These are phyloP conservation scores for Picus viridis DNA, from an alignment of 2,797 vertebrate genomes.

Conservation along the genomic window DNA sequence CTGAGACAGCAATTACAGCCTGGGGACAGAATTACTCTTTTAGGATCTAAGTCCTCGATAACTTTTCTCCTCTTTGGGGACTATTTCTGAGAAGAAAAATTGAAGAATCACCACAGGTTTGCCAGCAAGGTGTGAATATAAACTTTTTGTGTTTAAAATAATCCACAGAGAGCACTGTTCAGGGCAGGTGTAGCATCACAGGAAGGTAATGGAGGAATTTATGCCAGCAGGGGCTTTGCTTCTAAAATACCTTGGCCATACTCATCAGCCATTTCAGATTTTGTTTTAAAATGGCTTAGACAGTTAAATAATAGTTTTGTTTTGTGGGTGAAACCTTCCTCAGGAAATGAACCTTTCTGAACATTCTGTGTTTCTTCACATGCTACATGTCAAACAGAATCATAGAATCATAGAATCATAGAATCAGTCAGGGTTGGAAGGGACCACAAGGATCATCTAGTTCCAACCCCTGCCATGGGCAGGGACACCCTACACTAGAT, in stretches of 20 bases:
- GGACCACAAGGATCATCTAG: no score
- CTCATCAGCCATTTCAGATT: not conserved
- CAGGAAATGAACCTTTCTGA: not conserved
- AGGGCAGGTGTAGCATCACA: not conserved
- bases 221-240: not conserved
- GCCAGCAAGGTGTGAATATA: not conserved
- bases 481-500: no score
- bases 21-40: not conserved
- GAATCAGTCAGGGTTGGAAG: no score
- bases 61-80: not conserved
- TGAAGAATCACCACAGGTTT: not conserved
- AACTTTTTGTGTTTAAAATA: not conserved
- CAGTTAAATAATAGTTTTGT: not conserved
- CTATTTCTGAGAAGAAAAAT: not conserved
- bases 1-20: not conserved
- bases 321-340: not conserved
- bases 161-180: not conserved
- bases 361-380: not conserved
- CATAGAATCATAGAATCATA: no score
- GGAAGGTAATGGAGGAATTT: not conserved
- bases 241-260: not conserved
- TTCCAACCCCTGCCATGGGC: no score
- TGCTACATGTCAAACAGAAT: not conserved
- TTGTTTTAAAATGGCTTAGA: not conserved
- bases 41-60: not conserved